phyloP scores from a whole-genome alignment of 2,113 vertebrate species.

The Myrmophylax atrothorax region DNA sequence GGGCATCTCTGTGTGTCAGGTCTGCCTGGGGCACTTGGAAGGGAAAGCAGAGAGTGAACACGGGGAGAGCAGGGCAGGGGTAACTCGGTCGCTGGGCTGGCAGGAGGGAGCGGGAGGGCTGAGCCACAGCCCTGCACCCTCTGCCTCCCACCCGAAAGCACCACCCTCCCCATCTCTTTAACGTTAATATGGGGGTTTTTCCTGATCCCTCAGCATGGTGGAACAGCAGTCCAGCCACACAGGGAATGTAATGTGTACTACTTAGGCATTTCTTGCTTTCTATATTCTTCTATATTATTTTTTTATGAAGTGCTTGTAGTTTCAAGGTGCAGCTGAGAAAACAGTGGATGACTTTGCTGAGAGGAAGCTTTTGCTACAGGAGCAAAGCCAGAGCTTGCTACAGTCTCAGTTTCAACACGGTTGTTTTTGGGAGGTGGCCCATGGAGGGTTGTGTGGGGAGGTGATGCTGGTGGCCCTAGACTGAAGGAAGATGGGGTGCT shows the following conservation, averaged over 20 bases:
- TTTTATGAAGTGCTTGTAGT: not conserved
- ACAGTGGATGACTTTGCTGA: not conserved
- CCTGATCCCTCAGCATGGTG: not conserved
- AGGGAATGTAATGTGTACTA: not conserved
- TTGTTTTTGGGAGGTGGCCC: not conserved
- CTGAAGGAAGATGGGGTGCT: accelerated
- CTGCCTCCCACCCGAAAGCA: not conserved
- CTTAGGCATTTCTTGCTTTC: not conserved
- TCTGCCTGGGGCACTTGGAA: not conserved
- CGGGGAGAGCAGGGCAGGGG: accelerated
- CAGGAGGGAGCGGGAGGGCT: accelerated
- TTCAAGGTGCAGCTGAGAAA: not conserved
- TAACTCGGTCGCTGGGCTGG: not conserved
- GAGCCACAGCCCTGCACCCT: not conserved
- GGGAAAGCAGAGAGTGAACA: not conserved
- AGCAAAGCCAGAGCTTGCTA: not conserved
- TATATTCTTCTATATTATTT: accelerated
- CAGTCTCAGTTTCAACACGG: not conserved
- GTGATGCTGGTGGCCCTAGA: not conserved
- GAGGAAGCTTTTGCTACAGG: not conserved
- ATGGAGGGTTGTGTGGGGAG: not conserved
- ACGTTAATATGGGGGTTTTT: not conserved
- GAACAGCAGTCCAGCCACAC: not conserved
- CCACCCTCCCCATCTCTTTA: not conserved
- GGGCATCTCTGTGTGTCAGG: accelerated